Base-by-base conservation (phyloP, 2,888 invertebrate species). In the Rotaria socialis region DNA sequence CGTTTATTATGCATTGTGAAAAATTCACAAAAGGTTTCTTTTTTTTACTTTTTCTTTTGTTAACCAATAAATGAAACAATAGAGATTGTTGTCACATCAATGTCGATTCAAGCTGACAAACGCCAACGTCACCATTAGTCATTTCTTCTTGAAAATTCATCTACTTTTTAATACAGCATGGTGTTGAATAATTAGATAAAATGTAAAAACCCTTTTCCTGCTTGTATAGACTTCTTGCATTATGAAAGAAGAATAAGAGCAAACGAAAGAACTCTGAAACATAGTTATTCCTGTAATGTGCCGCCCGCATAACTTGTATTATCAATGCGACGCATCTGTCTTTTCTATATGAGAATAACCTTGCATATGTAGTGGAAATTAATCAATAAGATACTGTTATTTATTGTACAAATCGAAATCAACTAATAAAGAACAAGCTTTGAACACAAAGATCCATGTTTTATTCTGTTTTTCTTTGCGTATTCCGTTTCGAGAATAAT, bases 41-140 rank as follows among this genome's bases (percentile, higher is more conserved):
- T 60, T 60, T 60, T 67, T 67, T 67, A 10, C 24, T 24, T 27
- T 67, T 41, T 67, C 67, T 67, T 67, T 67, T 67, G 67, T 67
- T 35, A 35, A 19, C 19, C 35, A 35, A 41, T 27, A 19, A 67
- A 67, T 19, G 19, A 67, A 67, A 67, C 35, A 67, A 67, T 67
- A 67, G 67, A 67, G 67, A 67, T 67, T 14, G 0, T 19, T 35
- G 35, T 14, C 67, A 67, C 35, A 67, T 67, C 14, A 67, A 67
- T 67, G 35, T 67, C 67, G 67, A 35, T 67, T 67, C 19, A 35
- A 67, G 14, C 16, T 67, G 16, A 35, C 67, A 67, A 67, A 67
- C 35, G 67, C 16, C 35, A 67, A 67, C 67, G 67, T 67, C 67
- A 67, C 24, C 67, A 67, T 67, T 35, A 67, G 2, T 67, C 67